These are phyloP conservation scores for Pelobates fuscus DNA, from an alignment of 2,113 vertebrate species.

Conservation along the genomic window DNA sequence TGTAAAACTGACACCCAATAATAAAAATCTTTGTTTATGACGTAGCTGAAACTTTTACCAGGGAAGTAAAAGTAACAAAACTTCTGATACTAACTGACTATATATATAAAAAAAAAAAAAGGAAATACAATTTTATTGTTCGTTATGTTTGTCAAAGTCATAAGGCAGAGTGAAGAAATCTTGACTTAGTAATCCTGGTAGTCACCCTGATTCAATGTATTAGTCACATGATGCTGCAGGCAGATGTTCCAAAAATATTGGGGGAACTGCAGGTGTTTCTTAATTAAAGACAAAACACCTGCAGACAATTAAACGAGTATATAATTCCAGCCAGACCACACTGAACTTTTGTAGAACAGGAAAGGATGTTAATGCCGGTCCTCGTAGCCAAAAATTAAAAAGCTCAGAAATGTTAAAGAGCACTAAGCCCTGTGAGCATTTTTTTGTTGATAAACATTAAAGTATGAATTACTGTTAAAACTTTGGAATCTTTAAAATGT, in stretches of 20 bases:
- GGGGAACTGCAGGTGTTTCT: conserved; percentile 8
- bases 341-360: neutral
- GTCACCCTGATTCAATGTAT: conserved; percentile 1
- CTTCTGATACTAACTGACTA: too few species aligned
- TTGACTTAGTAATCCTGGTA: conserved; percentile 3
- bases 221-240: conserved; percentile 22
- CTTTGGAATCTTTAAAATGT: neutral
- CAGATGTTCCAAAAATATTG: conserved; percentile 12
- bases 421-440: neutral
- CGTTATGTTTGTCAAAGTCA: too few species aligned
- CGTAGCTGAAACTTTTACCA: too few species aligned
- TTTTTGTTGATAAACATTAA: conserved; percentile 9
- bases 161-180: neutral
- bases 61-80: too few species aligned
- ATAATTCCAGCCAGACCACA: conserved; percentile 22
- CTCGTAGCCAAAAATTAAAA: conserved; percentile 26
- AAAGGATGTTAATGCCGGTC: neutral
- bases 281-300: neutral
- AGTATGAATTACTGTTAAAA: neutral
- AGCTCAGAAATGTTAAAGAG: neutral
- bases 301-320: conserved; percentile 14
- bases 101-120: too few species aligned
- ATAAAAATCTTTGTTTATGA: too few species aligned
- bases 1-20: too few species aligned
- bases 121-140: too few species aligned